A percentile compares a stretch with the other conserved stretches of the same genome.
These are phyloP conservation scores for Actinemys pallida DNA, from an alignment of 2,113 vertebrate genomes.

Conservation along the genomic window DNA sequence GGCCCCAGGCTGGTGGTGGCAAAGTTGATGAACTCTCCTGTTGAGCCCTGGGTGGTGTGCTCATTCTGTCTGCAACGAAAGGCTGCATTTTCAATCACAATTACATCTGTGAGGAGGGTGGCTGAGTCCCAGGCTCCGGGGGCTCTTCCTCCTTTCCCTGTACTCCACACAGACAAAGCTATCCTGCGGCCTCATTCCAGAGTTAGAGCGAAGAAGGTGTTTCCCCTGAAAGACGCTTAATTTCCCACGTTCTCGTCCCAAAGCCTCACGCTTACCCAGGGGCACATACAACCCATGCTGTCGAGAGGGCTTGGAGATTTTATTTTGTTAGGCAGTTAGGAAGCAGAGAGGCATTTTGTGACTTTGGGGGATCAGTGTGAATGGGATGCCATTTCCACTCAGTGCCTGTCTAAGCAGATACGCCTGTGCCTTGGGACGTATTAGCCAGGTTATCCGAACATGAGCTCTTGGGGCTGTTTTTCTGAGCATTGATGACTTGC, in stretches of 20 bases:
- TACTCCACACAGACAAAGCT: neutral
- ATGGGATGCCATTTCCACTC: neutral
- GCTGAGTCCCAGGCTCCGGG: neutral
- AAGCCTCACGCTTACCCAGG: neutral
- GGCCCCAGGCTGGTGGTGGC: neutral
- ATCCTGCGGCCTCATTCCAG: neutral
- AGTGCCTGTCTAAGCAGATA: neutral
- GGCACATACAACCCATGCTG: neutral
- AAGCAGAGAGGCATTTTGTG: neutral
- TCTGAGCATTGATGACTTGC: neutral
- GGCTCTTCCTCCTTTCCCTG: fast-evolving
- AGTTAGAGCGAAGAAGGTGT: neutral
- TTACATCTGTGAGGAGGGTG: neutral
- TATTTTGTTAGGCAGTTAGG: neutral
- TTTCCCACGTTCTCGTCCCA: neutral
- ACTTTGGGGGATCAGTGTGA: neutral
- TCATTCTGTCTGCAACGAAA: neutral
- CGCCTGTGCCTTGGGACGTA: neutral
- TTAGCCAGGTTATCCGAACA: neutral
- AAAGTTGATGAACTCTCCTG: slow-evolving; percentile 33
- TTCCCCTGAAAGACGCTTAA: neutral
- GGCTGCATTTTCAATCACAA: slow-evolving; percentile 29
- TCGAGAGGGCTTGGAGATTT: neutral
- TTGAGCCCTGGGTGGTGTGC: neutral
- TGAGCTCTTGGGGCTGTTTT: neutral